A percentile compares a stretch with the other conserved stretches of the same genome.
Evolutionary conservation across 2,888 invertebrate genomes (phyloP).

Genomic region (Macrosiphum euphorbiae): DNA sequence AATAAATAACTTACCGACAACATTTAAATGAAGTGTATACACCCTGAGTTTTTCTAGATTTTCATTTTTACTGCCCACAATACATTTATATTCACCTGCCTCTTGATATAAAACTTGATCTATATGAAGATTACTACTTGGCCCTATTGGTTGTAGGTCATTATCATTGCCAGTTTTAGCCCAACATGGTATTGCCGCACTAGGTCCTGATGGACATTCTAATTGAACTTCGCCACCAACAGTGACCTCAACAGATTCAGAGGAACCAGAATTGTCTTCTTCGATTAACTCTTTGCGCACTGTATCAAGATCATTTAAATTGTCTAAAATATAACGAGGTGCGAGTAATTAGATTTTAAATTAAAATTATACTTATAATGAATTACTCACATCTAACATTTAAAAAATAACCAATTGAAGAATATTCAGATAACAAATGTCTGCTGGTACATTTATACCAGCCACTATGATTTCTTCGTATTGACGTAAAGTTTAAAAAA

Average conservation of each 20-base stretch:
- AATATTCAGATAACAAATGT: constrained; percentile 86
- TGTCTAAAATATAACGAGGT: constrained; percentile 64
- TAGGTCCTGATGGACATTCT: constrained; percentile 83
- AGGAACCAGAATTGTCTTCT: constrained; percentile 86
- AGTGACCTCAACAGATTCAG: constrained; percentile 81
- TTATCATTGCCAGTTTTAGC: constrained; percentile 72
- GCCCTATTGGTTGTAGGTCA: constrained; percentile 72
- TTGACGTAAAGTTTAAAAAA: constrained; percentile 86
- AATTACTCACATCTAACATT: constrained; percentile 86
- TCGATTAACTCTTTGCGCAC: constrained; percentile 71
- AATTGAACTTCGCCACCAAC: constrained; percentile 89
- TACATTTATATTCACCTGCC: constrained; percentile 82
- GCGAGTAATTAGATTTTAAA: background rate
- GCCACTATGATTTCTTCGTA: constrained; percentile 85
- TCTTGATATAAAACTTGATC: constrained; percentile 83
- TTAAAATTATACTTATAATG: background rate
- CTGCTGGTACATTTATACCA: constrained; percentile 93
- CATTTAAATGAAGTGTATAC: constrained; percentile 71
- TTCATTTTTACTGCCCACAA: constrained; percentile 73
- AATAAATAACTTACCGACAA: constrained; percentile 71
- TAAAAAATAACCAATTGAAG: constrained; percentile 91
- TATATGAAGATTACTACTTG: constrained; percentile 76
- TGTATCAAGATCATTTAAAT: constrained; percentile 72
- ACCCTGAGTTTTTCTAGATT: constrained; percentile 69
- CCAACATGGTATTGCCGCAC: constrained; percentile 75